Percentiles rank a stretch among this genome's conserved stretches.
phyloP scores from a whole-genome alignment of 2,888 invertebrate genomes.

The Itoplectis maculator region DNA sequence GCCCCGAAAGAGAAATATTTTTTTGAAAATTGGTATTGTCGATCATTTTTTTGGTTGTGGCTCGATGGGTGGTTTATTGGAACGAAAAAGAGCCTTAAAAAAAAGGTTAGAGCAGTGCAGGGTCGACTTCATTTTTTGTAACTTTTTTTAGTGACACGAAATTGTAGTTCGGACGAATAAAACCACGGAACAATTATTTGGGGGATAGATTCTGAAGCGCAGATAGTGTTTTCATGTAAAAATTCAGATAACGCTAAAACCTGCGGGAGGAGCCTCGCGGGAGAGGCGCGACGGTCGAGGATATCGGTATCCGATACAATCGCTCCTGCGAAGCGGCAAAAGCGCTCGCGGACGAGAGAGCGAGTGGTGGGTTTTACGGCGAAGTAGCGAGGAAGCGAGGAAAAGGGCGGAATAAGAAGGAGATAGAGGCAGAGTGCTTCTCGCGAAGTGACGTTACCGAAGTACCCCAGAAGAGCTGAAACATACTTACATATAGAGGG shows the following conservation, averaged over 20 bases:
- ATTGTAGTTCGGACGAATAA: no score
- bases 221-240: not conserved
- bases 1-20: not conserved
- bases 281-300: not conserved
- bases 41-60: not conserved
- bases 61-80: no score
- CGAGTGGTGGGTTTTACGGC: conserved; percentile 42
- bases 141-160: no score
- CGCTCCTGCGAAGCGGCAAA: conserved; percentile 68
- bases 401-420: conserved; percentile 57
- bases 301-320: conserved; percentile 67
- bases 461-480: conserved; percentile 47
- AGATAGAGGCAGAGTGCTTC: conserved; percentile 64
- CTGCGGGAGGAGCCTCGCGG: not conserved
- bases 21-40: not conserved
- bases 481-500: conserved; percentile 27
- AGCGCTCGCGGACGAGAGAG: conserved; percentile 58
- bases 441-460: conserved; percentile 56
- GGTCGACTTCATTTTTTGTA: no score
- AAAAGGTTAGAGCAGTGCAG: no score
- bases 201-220: not conserved
- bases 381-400: conserved; percentile 57
- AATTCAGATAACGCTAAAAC: conserved; percentile 1
- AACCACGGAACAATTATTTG: no score
- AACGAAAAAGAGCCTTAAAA: no score